Conservation (phyloP, 2,113 vertebrate species). For the Cyprinodon variegatus region DNA sequence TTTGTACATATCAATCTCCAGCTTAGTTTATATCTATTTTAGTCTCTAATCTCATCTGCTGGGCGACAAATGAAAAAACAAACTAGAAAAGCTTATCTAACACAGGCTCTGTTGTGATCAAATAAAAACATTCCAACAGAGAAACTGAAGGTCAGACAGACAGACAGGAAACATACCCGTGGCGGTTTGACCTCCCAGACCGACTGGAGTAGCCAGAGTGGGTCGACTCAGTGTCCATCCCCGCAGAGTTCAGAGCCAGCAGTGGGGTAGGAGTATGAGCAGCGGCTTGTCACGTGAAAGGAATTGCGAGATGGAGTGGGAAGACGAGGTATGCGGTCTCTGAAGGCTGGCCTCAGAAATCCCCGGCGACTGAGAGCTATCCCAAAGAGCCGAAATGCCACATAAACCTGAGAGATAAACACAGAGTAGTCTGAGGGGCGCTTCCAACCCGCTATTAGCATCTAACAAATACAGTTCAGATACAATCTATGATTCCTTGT, state of each 20-base stretch:
- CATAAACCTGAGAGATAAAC: slow-evolving; percentile 64
- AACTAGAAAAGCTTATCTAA: background rate
- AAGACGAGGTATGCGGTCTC: slow-evolving; percentile 50
- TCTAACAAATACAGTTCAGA: slow-evolving; percentile 12
- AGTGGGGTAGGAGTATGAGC: slow-evolving; percentile 42
- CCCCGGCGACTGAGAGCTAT: slow-evolving; percentile 48
- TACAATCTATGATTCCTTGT: background rate
- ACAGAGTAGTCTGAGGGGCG: slow-evolving; percentile 9
- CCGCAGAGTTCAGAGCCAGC: slow-evolving; percentile 47
- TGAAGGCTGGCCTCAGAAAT: slow-evolving; percentile 63
- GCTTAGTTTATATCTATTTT: slow-evolving; percentile 1
- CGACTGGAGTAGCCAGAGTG: slow-evolving; percentile 94
- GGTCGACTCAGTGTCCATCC: slow-evolving; percentile 95
- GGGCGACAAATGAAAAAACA: slow-evolving; percentile 2
- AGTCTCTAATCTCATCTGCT: slow-evolving; percentile 20
- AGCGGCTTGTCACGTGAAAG: slow-evolving; percentile 39
- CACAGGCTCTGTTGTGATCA: background rate
- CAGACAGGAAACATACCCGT: slow-evolving; percentile 81
- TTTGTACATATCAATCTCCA: slow-evolving; percentile 33
- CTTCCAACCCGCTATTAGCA: background rate
- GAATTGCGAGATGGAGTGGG: slow-evolving; percentile 37
- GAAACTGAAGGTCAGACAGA: slow-evolving; percentile 16
- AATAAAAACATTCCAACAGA: background rate
- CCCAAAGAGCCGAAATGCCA: slow-evolving; percentile 53
- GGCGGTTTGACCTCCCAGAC: slow-evolving; percentile 90